These are phyloP conservation scores for Spermophilus dauricus DNA, from an alignment of 2,113 vertebrate species.

Conservation along the genomic window DNA sequence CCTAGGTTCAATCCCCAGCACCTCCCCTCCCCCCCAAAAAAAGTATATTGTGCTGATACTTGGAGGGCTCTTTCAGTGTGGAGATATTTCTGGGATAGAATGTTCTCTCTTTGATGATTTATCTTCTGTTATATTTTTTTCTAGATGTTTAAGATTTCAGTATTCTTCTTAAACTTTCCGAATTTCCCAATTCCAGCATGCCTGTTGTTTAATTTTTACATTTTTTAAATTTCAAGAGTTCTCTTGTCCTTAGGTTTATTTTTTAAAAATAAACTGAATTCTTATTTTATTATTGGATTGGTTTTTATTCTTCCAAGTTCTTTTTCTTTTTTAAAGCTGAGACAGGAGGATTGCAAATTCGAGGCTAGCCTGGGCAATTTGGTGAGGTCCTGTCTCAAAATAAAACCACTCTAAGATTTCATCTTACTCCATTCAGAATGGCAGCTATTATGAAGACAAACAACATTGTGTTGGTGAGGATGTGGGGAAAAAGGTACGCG, in stretches of 20 bases:
- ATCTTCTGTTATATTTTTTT: not conserved
- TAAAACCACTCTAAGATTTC: too few species aligned
- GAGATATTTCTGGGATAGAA: not conserved
- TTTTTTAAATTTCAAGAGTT: not conserved
- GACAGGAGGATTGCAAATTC: too few species aligned
- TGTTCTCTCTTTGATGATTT: conserved; percentile 8
- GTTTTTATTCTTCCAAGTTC: not conserved
- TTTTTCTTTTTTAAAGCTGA: not conserved
- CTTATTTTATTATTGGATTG: not conserved
- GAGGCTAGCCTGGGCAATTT: too few species aligned
- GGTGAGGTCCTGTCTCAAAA: too few species aligned
- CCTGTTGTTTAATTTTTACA: not conserved
- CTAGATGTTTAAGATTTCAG: conserved; percentile 26
- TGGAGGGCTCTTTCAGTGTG: not conserved
- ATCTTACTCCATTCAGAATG: too few species aligned
- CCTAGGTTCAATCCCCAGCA: too few species aligned
- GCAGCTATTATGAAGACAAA: too few species aligned
- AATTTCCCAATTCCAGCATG: not conserved
- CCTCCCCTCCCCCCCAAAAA: too few species aligned
- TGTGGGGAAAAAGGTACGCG: too few species aligned
- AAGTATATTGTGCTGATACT: not conserved
- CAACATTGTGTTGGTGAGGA: too few species aligned
- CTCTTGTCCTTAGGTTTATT: not conserved
- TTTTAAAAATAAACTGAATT: not conserved
- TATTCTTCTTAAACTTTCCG: not conserved